Evolutionary conservation across 2,113 vertebrate species (phyloP).

Genomic region (Cryptomyrus ogoouensis): DNA sequence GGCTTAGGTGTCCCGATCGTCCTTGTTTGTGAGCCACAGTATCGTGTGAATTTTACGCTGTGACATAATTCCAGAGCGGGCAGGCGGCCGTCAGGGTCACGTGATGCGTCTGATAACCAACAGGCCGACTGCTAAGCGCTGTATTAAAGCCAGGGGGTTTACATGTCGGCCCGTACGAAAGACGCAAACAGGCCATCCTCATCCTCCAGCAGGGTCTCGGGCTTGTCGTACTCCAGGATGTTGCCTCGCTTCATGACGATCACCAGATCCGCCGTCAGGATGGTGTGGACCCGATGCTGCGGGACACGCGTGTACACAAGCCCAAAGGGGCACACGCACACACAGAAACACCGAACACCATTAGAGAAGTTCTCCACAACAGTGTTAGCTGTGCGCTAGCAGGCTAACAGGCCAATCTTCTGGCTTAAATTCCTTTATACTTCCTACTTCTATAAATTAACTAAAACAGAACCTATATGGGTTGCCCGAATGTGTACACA

Average conservation of each 20-base stretch:
- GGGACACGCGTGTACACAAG: neutral
- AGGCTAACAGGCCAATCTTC: neutral
- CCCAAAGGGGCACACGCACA: neutral
- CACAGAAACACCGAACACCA: neutral
- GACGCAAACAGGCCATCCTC: constrained; percentile 90
- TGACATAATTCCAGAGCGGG: neutral
- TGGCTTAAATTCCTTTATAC: neutral
- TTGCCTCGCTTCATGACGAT: constrained; percentile 96
- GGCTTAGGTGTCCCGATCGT: neutral
- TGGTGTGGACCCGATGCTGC: constrained; percentile 96
- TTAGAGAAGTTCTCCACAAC: neutral
- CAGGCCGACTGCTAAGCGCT: neutral
- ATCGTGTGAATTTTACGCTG: neutral
- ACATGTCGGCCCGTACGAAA: constrained; percentile 95
- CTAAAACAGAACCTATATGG: neutral
- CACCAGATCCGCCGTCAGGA: constrained; percentile 89
- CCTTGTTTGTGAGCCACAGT: neutral
- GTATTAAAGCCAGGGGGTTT: constrained; percentile 30
- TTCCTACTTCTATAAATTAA: neutral
- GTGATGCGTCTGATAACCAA: neutral
- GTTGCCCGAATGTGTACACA: neutral
- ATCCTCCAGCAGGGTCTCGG: constrained; percentile 80
- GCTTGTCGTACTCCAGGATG: constrained; percentile 88
- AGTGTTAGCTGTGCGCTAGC: neutral
- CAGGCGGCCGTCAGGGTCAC: neutral